Evolutionary conservation across 92 coral and sea anemone species (phyloP).

Genomic region (Porites evermanni): DNA sequence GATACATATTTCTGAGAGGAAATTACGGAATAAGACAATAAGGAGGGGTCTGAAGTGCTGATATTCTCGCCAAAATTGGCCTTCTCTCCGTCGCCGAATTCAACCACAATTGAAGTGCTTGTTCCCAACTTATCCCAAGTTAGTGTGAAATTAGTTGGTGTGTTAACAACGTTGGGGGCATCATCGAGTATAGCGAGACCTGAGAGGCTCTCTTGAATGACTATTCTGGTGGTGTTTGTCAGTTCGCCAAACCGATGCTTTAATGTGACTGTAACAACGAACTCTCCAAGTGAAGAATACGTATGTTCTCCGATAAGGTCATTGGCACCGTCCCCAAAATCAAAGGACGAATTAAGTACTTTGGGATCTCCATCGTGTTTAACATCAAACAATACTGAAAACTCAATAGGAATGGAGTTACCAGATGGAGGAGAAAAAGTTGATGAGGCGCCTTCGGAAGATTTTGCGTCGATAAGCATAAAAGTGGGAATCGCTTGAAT

Average conservation of each 20-base stretch:
- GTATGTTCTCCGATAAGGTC: conserved; percentile 14
- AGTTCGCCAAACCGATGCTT: background rate
- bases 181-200: conserved; percentile 54
- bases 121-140: conserved; percentile 51
- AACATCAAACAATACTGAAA: background rate
- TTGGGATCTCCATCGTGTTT: conserved; percentile 14
- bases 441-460: background rate
- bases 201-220: conserved; percentile 18
- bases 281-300: conserved; percentile 9
- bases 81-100: conserved; percentile 67
- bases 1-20: background rate
- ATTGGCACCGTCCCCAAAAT: conserved; percentile 19
- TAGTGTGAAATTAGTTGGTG: conserved; percentile 37
- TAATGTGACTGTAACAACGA: background rate
- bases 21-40: background rate
- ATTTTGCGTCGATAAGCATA: conserved; percentile 18
- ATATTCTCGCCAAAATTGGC: conserved; percentile 9
- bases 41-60: background rate
- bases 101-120: conserved; percentile 37
- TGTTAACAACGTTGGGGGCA: conserved; percentile 58
- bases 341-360: background rate
- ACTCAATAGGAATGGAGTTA: conserved; percentile 17
- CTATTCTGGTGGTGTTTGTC: conserved; percentile 13
- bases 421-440: background rate
- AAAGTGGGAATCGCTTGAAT: conserved; percentile 31